These are phyloP conservation scores for Silurus lanzhouensis DNA, from an alignment of 2,797 vertebrate genomes.

Conservation along the genomic window DNA sequence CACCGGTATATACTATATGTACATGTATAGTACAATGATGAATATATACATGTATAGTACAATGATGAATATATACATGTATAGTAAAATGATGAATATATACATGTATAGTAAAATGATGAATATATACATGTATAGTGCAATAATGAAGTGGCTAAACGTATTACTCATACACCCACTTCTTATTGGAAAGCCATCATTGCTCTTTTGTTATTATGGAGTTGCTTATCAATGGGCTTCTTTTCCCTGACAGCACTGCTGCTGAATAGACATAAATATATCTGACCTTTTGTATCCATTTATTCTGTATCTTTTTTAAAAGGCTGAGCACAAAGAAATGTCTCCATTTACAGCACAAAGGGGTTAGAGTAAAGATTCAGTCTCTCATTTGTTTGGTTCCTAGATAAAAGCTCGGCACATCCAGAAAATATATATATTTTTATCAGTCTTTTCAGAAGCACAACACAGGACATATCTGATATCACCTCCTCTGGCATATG, in stretches of 20 bases:
- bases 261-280: constrained; percentile 36
- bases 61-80: no score
- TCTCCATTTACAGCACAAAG: constrained; percentile 35
- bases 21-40: no score
- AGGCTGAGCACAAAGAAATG: constrained; percentile 37
- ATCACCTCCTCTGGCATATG: background rate
- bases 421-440: constrained; percentile 1
- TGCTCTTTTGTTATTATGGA: constrained; percentile 30
- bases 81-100: no score
- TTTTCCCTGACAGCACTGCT: constrained; percentile 33
- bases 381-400: constrained; percentile 12
- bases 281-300: constrained; percentile 44
- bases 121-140: background rate
- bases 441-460: constrained; percentile 21
- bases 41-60: no score
- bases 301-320: constrained; percentile 36
- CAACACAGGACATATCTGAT: constrained; percentile 13
- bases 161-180: background rate
- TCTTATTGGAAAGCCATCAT: constrained; percentile 9
- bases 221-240: constrained; percentile 37
- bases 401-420: constrained; percentile 13
- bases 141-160: background rate
- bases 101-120: no score
- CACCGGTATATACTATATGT: no score
- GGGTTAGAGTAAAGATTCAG: constrained; percentile 14